These are phyloP conservation scores for Enteromius fasciolatus DNA, from an alignment of 2,797 vertebrate species.

Conservation along the genomic window DNA sequence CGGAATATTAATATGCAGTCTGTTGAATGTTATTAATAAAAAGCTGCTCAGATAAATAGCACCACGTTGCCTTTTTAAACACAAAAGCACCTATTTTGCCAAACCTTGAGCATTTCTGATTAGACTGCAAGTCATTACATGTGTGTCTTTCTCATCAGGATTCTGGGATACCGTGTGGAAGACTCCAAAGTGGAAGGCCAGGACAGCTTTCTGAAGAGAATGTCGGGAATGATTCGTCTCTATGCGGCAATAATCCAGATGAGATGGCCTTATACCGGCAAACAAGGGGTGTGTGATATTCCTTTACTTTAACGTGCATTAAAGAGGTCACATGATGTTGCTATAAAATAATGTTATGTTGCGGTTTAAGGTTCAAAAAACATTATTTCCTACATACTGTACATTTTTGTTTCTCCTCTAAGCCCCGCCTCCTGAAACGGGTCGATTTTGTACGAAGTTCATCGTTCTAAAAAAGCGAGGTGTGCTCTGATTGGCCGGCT, in stretches of 20 bases:
- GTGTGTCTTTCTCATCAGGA: constrained; percentile 67
- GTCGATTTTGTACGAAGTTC: too few species aligned
- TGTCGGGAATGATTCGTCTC: constrained; percentile 95
- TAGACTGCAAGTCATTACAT: neutral
- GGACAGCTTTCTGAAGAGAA: constrained; percentile 93
- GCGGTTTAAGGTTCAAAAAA: too few species aligned
- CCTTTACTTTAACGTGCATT: neutral
- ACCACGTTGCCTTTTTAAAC: neutral
- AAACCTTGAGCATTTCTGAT: neutral
- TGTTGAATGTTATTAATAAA: neutral
- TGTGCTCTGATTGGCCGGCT: too few species aligned
- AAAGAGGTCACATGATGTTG: too few species aligned
- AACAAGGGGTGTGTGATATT: constrained; percentile 76
- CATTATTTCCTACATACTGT: too few species aligned
- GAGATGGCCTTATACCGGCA: constrained; percentile 82
- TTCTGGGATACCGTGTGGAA: constrained; percentile 88
- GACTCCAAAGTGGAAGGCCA: constrained; percentile 87
- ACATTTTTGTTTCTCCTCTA: too few species aligned
- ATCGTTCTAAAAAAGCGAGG: too few species aligned
- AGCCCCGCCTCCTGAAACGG: too few species aligned
- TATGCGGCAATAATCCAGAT: constrained; percentile 86
- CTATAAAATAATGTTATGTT: too few species aligned
- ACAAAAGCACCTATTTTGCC: neutral
- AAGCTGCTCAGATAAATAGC: neutral
- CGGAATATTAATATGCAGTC: neutral